Evolutionary conservation across 2,113 vertebrate genomes (phyloP).

Genomic region (Pluvialis apricaria): DNA sequence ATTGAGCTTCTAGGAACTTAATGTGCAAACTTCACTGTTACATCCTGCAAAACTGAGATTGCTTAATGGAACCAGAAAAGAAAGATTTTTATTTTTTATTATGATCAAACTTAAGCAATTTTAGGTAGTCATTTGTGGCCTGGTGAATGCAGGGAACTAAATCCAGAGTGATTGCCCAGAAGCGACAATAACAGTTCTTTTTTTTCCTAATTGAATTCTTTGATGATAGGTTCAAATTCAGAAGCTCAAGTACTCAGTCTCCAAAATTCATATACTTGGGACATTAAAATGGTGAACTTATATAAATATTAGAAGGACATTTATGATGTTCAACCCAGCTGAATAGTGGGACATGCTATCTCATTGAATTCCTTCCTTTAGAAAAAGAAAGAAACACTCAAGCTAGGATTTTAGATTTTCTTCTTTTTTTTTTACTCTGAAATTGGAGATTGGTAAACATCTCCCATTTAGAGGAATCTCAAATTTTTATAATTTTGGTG

Average conservation of each 20-base stretch:
- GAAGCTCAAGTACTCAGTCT: not conserved
- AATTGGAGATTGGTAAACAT: not conserved
- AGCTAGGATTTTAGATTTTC: not conserved
- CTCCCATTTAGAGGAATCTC: not conserved
- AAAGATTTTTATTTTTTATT: not conserved
- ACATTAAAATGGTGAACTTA: not conserved
- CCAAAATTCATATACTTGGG: not conserved
- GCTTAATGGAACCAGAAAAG: slow-evolving; percentile 38
- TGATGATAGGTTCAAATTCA: not conserved
- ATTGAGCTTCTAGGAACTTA: slow-evolving; percentile 25
- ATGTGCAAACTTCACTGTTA: slow-evolving; percentile 12
- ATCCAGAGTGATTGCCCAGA: slow-evolving; percentile 5
- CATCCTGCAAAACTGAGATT: slow-evolving; percentile 37
- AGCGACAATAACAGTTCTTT: slow-evolving; percentile 12
- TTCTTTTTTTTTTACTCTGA: not conserved
- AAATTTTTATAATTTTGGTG: not conserved
- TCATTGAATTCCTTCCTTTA: not conserved
- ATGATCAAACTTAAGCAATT: slow-evolving; percentile 20
- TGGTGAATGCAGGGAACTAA: not conserved
- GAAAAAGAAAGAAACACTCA: not conserved
- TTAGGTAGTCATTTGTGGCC: slow-evolving; percentile 1
- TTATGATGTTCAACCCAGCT: not conserved
- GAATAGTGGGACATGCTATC: not conserved
- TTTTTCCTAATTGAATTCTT: slow-evolving; percentile 12
- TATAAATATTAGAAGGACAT: not conserved